Evolutionary conservation across 1,140 invertebrate species (phyloP).

Genomic region (Oscheius sp.): DNA sequence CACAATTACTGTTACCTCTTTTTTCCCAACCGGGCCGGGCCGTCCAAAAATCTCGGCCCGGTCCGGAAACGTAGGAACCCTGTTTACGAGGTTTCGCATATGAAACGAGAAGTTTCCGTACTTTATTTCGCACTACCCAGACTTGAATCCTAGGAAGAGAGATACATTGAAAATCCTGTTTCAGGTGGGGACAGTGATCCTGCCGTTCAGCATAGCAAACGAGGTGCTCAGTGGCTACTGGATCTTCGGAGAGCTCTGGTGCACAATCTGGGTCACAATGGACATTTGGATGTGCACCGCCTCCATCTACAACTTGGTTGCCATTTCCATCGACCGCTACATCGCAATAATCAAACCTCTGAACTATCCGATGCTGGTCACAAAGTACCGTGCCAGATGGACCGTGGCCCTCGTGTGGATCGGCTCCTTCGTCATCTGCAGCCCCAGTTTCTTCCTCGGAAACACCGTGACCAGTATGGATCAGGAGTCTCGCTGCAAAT

Average conservation of each 20-base stretch:
- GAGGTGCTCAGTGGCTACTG: slow-evolving; percentile 57
- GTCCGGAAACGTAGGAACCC: background rate
- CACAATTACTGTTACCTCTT: no score
- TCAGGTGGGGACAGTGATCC: slow-evolving; percentile 58
- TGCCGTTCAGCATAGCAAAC: slow-evolving; percentile 61
- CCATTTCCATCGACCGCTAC: slow-evolving; percentile 80
- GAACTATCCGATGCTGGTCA: slow-evolving; percentile 91
- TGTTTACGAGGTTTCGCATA: no score
- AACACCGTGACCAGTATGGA: slow-evolving; percentile 15
- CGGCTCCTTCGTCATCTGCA: slow-evolving; percentile 86
- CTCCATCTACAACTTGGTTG: slow-evolving; percentile 91
- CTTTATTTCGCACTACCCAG: no score
- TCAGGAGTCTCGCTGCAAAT: slow-evolving; percentile 43
- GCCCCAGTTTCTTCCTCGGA: slow-evolving; percentile 62
- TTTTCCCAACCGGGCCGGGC: no score
- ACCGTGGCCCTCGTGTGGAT: slow-evolving; percentile 90
- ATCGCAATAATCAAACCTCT: slow-evolving; percentile 94
- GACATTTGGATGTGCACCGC: slow-evolving; percentile 95
- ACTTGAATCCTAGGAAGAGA: background rate
- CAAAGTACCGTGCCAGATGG: slow-evolving; percentile 79
- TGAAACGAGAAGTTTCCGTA: no score
- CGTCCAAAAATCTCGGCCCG: no score
- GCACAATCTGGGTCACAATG: slow-evolving; percentile 79
- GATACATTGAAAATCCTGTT: background rate
- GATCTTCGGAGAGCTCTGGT: slow-evolving; percentile 61